Evolutionary conservation across 2,888 invertebrate genomes (phyloP).

Genomic region (Andrena camellia): DNA sequence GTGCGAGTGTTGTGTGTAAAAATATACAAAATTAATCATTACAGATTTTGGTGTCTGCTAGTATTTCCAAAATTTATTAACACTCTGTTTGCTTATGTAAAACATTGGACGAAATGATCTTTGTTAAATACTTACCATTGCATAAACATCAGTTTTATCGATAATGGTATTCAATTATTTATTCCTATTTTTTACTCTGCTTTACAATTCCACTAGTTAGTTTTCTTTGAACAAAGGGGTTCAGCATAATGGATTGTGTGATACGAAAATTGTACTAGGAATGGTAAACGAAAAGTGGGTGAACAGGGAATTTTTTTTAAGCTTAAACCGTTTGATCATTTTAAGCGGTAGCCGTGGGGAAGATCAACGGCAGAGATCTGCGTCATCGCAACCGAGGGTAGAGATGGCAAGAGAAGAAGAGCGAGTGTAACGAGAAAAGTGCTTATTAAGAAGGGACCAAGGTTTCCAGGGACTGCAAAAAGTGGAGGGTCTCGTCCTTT

Average conservation of each 20-base stretch:
- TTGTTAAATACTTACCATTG: background rate
- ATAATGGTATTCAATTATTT: background rate
- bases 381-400: background rate
- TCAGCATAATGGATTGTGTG: background rate
- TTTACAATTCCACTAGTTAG: background rate
- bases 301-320: background rate
- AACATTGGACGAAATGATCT: background rate
- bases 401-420: slow-evolving; percentile 45
- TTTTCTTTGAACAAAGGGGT: background rate
- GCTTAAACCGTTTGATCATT: background rate
- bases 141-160: background rate
- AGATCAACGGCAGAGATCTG: slow-evolving; percentile 10
- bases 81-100: background rate
- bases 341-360: background rate
- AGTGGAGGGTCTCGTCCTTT: slow-evolving; percentile 32
- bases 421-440: slow-evolving; percentile 57
- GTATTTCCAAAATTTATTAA: background rate
- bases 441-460: slow-evolving; percentile 67
- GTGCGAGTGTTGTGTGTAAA: background rate
- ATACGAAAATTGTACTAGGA: background rate
- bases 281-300: background rate
- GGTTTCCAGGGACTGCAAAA: slow-evolving; percentile 51
- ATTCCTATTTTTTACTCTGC: background rate
- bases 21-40: background rate
- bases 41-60: background rate